Conservation (phyloP, 2,888 invertebrate genomes). For the Cybosia mesomella region DNA sequence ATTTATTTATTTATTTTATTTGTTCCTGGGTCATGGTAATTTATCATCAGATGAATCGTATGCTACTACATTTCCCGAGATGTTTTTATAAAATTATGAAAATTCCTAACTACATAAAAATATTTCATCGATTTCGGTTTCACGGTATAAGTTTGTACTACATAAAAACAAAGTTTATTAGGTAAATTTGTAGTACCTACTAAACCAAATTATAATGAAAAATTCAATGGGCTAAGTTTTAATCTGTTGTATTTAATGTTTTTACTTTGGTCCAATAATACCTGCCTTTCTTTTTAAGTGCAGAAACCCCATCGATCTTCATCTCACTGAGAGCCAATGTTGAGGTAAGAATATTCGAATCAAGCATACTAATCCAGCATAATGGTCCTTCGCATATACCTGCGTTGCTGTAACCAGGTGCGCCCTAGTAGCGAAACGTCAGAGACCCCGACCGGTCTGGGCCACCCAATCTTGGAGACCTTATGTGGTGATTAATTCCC, state of each 20-base stretch:
- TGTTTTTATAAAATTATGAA: background rate
- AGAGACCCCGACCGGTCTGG: too few relatives aligned
- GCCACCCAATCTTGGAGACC: too few relatives aligned
- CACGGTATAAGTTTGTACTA: background rate
- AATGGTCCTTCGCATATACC: too few relatives aligned
- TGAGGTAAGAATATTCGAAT: too few relatives aligned
- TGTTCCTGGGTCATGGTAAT: too few relatives aligned
- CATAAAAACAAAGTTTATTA: background rate
- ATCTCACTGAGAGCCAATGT: background rate
- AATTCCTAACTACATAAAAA: background rate
- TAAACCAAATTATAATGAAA: background rate
- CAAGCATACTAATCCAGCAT: too few relatives aligned
- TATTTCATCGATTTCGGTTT: background rate
- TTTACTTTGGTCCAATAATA: background rate
- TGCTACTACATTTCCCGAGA: too few relatives aligned
- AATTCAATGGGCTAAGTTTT: background rate
- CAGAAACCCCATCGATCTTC: background rate
- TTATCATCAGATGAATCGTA: too few relatives aligned
- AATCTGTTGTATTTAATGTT: conserved; percentile 1
- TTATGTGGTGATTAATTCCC: too few relatives aligned
- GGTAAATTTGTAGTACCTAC: background rate
- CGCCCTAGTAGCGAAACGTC: too few relatives aligned
- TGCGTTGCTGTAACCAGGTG: too few relatives aligned
- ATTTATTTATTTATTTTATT: too few relatives aligned
- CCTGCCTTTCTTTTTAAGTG: background rate